Base-by-base conservation (phyloP, 1,140 invertebrate genomes). In the Melipona quadrifasciata region DNA sequence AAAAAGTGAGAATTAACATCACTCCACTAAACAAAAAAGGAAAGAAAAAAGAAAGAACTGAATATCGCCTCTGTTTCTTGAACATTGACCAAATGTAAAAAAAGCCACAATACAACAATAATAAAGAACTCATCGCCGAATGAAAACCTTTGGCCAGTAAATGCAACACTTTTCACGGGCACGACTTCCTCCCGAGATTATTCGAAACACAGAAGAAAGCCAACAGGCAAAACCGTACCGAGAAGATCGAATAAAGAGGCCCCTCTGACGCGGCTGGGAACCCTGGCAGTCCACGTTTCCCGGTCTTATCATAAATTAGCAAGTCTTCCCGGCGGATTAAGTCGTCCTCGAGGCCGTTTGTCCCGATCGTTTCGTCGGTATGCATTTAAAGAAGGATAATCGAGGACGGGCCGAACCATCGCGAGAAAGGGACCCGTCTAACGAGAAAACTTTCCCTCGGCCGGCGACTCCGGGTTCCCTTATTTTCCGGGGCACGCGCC, bases 401-500 rank as follows among this genome's bases (percentile, higher is more conserved):
- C 73, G 73, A 75, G 73, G 34, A 5, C 16, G 21, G 34, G n/a
- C 34, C 24, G 1, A 14, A 4, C 24, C 34, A 2, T 2, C 24
- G 21, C 16, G 6, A 19, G 17, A 57, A 68, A 74, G 78, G 72
- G 61, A 64, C 34, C 16, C 75, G 86, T 85, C 87, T 90, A 92
- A 91, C 89, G 90, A 92, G 90, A 92, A 92, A 92, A 92, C 79
- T 92, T 91, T 91, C 71, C 64, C 82, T 76, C 71, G 78, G 24
- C 74, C 68, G 82, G 86, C 65, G 65, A 68, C 83, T 83, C 84
- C 68, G 86, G 87, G 8, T 89, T 85, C 80, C 86, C 72, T 84
- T 86, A 87, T 89, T 89, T 91, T 88, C 79, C 80, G 80, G 65
- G 75, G 82, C 79, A 67, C 70, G 83, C 82, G 76, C 78, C 85